Conservation (phyloP, 2,113 vertebrate species). For the Pomatorhinus ruficollis region DNA sequence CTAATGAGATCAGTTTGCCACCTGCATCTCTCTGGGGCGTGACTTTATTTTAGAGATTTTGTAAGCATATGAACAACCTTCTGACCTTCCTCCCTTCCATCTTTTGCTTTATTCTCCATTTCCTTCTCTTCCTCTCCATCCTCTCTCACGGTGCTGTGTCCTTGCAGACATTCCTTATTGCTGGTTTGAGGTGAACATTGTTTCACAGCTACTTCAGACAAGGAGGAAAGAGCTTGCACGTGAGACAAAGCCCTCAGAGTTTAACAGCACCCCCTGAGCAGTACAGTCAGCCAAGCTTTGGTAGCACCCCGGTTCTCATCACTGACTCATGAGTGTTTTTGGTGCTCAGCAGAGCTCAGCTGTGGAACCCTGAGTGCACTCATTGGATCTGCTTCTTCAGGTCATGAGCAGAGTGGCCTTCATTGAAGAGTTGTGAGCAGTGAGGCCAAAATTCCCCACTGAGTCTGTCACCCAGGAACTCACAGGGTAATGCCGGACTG, state of each 20-base stretch:
- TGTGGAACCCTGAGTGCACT: not conserved
- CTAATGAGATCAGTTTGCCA: constrained; percentile 33
- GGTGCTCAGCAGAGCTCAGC: not conserved
- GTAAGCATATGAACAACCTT: constrained; percentile 5
- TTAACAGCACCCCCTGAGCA: not conserved
- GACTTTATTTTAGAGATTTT: constrained; percentile 37
- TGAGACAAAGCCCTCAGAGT: not conserved
- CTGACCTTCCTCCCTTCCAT: constrained; percentile 51
- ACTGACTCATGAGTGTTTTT: not conserved
- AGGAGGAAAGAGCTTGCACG: not conserved
- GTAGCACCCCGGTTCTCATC: not conserved
- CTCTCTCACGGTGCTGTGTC: not conserved
- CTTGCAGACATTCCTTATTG: not conserved
- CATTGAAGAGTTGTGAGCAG: not conserved
- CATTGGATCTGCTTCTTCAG: not conserved
- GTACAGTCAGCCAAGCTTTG: not conserved
- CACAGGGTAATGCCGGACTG: not conserved
- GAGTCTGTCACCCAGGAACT: not conserved
- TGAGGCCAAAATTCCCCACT: not conserved
- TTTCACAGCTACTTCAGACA: not conserved
- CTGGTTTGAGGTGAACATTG: not conserved
- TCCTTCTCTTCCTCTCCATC: constrained; percentile 32
- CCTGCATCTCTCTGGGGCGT: not conserved
- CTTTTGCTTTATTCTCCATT: constrained; percentile 27
- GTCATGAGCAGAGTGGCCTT: not conserved